A percentile compares a stretch with the other conserved stretches of the same genome.
These are phyloP conservation scores for Hydrocynus forskahlii DNA, from an alignment of 2,797 vertebrate genomes.

Conservation along the genomic window DNA sequence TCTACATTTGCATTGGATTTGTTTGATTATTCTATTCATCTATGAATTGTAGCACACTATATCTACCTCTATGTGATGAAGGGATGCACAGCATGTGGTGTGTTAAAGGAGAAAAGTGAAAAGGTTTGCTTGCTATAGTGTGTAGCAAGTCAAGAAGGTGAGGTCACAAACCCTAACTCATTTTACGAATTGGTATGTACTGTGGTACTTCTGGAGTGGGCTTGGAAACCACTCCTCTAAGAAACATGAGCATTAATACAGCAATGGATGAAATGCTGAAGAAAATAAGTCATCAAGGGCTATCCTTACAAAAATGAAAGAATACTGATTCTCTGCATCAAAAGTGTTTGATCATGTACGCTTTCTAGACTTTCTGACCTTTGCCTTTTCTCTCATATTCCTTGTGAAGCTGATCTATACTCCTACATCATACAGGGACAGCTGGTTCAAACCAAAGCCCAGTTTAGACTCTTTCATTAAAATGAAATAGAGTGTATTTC, in stretches of 20 bases:
- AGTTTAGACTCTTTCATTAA: neutral
- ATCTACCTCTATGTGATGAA: too few species aligned
- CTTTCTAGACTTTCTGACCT: too few species aligned
- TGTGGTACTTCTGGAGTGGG: neutral
- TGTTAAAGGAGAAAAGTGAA: too few species aligned
- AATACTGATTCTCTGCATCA: neutral
- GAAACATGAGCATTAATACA: neutral
- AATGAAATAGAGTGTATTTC: too few species aligned
- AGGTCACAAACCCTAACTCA: too few species aligned
- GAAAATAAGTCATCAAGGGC: slow-evolving; percentile 5
- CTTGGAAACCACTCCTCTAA: neutral
- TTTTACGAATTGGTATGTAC: too few species aligned
- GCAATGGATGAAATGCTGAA: neutral
- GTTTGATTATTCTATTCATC: too few species aligned
- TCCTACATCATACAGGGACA: neutral
- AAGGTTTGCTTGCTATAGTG: too few species aligned
- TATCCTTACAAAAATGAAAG: slow-evolving; percentile 12
- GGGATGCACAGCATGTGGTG: too few species aligned
- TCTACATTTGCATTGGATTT: too few species aligned
- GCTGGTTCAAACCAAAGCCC: neutral
- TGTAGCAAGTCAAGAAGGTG: too few species aligned
- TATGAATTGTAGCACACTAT: too few species aligned
- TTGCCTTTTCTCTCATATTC: neutral
- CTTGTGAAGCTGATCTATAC: neutral
- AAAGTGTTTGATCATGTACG: slow-evolving; percentile 11